phyloP scores from a whole-genome alignment of 2,888 invertebrate species.

The Lathronympha strigana region DNA sequence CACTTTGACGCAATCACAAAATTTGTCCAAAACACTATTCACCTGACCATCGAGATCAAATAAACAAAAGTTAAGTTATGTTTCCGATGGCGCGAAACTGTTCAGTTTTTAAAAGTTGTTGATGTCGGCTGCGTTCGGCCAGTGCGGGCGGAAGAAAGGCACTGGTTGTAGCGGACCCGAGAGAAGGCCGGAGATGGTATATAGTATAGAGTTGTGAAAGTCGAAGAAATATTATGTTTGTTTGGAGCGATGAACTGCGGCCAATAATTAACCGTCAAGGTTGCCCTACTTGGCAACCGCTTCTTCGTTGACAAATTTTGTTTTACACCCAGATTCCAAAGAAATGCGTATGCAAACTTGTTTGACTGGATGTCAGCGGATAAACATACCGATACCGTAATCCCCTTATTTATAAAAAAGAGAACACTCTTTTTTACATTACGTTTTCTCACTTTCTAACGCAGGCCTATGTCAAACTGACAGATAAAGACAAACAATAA shows the following conservation, averaged over 20 bases:
- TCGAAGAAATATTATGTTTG: constrained; percentile 32
- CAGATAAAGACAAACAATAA: too few species aligned
- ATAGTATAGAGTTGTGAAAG: constrained; percentile 55
- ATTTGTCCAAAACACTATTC: constrained; percentile 49
- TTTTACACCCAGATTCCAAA: constrained; percentile 27
- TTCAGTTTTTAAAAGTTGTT: constrained; percentile 21
- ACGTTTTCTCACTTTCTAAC: too few species aligned
- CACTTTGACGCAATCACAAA: constrained; percentile 49
- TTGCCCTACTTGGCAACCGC: constrained; percentile 36
- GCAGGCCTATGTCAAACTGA: too few species aligned
- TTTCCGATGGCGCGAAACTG: constrained; percentile 33
- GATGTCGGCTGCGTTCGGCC: constrained; percentile 47
- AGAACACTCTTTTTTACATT: neutral
- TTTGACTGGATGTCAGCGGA: neutral
- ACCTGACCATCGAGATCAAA: constrained; percentile 52
- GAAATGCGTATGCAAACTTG: constrained; percentile 23
- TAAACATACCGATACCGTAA: too few species aligned
- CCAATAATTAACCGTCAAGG: constrained; percentile 34
- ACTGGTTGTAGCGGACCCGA: constrained; percentile 54
- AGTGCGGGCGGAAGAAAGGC: constrained; percentile 51
- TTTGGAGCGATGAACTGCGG: constrained; percentile 31
- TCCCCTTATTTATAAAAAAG: neutral
- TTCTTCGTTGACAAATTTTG: constrained; percentile 29
- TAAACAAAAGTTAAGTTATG: constrained; percentile 44
- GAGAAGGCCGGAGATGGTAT: constrained; percentile 67